These are phyloP conservation scores for Myotis planiceps DNA, from an alignment of 2,797 vertebrate species.

Conservation along the genomic window DNA sequence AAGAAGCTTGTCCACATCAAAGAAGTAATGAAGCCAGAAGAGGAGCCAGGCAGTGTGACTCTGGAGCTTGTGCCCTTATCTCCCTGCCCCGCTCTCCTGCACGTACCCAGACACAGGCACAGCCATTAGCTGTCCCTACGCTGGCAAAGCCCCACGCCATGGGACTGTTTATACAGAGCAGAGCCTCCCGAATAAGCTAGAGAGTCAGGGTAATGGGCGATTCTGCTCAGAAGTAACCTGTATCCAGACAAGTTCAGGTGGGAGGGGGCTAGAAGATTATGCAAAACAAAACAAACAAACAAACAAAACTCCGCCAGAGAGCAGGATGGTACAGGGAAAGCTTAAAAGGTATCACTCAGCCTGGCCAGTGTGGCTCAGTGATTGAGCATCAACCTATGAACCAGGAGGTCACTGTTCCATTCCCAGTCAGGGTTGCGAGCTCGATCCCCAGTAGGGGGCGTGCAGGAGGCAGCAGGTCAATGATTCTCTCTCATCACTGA, in stretches of 20 bases:
- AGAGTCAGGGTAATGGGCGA: fast-evolving
- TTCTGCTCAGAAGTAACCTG: not conserved
- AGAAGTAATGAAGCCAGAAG: not conserved
- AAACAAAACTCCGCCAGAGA: not conserved
- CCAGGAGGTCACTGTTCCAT: too few relatives aligned
- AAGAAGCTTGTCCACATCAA: not conserved
- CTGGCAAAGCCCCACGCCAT: too few relatives aligned
- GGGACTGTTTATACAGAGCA: not conserved
- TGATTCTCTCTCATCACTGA: too few relatives aligned
- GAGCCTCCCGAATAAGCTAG: not conserved
- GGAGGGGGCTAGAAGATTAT: fast-evolving
- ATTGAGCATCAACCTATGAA: too few relatives aligned
- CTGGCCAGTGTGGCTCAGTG: too few relatives aligned
- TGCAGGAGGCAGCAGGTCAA: too few relatives aligned
- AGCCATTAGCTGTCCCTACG: not conserved
- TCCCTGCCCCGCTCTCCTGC: fast-evolving
- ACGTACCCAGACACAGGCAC: not conserved
- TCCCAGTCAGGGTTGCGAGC: too few relatives aligned
- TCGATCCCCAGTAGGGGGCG: too few relatives aligned
- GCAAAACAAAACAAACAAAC: not conserved
- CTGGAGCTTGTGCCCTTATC: not conserved
- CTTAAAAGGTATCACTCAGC: not conserved
- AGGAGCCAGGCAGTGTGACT: not conserved
- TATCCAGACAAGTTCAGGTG: not conserved
- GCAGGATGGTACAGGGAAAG: not conserved